Evolutionary conservation across 64 coral and sea anemone species (phyloP).

Genomic region (Montipora capricornis): DNA sequence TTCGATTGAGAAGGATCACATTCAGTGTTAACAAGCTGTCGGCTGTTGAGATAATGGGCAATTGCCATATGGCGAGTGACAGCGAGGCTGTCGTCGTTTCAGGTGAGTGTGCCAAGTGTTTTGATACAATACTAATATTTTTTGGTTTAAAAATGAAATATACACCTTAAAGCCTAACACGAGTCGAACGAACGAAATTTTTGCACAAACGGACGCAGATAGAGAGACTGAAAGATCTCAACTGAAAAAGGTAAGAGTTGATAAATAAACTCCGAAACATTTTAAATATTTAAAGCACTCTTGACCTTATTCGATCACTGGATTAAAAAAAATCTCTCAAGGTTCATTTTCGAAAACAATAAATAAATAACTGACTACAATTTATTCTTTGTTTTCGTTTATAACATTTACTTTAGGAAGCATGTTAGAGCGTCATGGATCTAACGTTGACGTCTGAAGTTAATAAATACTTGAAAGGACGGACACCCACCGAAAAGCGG

Average conservation of each 20-base stretch:
- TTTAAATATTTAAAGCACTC: background rate
- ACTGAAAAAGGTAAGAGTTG: background rate
- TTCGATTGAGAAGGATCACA: background rate
- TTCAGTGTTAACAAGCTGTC: background rate
- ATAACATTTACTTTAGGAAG: background rate
- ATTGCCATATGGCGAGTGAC: conserved; percentile 43
- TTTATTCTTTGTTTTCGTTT: background rate
- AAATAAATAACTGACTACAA: too few species aligned
- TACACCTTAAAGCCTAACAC: too few species aligned
- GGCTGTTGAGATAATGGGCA: conserved; percentile 2
- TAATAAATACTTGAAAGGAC: background rate
- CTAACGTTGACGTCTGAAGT: background rate
- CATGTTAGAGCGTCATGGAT: background rate
- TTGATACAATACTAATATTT: too few species aligned
- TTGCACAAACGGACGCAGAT: too few species aligned
- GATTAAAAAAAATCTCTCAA: too few species aligned
- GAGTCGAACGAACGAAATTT: too few species aligned
- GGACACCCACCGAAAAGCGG: background rate
- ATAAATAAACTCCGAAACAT: background rate
- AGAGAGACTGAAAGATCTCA: background rate
- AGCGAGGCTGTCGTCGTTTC: conserved; percentile 32
- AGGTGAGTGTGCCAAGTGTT: background rate
- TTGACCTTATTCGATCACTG: too few species aligned
- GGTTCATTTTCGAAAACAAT: too few species aligned
- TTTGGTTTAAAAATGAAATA: too few species aligned